Evolutionary conservation across 2,113 vertebrate genomes (phyloP).

Genomic region (Melospiza georgiana): DNA sequence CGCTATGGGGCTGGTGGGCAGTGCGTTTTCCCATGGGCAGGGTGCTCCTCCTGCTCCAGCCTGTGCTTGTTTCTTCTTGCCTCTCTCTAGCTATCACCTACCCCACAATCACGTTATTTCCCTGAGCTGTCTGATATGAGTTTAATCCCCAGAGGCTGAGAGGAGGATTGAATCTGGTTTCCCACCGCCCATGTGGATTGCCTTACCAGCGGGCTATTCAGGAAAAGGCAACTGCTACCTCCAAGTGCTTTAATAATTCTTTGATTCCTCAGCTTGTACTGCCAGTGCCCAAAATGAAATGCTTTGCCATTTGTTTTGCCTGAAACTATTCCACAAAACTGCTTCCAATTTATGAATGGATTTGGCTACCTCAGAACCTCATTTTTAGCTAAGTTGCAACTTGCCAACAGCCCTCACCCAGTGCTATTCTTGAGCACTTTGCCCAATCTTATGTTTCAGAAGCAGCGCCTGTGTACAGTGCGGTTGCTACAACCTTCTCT

Average conservation of each 20-base stretch:
- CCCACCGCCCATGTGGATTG: slow-evolving; percentile 6
- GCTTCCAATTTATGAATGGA: slow-evolving; percentile 67
- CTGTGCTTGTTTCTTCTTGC: background rate
- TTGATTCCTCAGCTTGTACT: slow-evolving; percentile 65
- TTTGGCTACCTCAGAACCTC: slow-evolving; percentile 61
- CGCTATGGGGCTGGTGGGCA: background rate
- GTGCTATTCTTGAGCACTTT: slow-evolving; percentile 13
- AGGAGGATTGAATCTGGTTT: slow-evolving; percentile 22
- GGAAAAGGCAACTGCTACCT: slow-evolving; percentile 42
- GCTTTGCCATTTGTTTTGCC: slow-evolving; percentile 65
- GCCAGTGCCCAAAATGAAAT: slow-evolving; percentile 65
- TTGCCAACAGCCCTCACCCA: slow-evolving; percentile 58
- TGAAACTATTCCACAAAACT: slow-evolving; percentile 68
- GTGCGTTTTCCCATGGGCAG: background rate
- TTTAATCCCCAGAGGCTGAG: background rate
- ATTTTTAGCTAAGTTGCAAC: slow-evolving; percentile 27
- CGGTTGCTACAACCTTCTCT: slow-evolving; percentile 32
- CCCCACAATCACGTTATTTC: background rate
- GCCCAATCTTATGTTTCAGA: slow-evolving; percentile 55
- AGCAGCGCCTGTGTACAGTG: background rate
- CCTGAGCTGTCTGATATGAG: background rate
- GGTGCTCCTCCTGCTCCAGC: background rate
- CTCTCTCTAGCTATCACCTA: background rate
- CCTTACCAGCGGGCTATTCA: background rate
- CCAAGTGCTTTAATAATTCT: slow-evolving; percentile 56